Evolutionary conservation across 2,888 invertebrate genomes (phyloP), one percentile per base, ranked within the genome.

Genomic region (Ischnura elegans): DNA sequence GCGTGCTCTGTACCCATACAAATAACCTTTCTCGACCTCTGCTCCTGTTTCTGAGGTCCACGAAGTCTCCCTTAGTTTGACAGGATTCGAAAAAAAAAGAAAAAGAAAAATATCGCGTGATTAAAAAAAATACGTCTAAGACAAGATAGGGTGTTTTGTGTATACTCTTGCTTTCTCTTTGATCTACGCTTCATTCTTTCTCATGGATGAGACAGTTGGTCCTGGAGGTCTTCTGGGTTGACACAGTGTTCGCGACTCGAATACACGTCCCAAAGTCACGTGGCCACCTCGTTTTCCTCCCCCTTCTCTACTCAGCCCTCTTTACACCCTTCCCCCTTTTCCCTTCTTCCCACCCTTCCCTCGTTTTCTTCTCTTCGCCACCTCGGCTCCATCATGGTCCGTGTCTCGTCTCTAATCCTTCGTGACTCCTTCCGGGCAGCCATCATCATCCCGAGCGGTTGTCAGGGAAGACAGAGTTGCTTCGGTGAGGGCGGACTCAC

Each of bases 181-280:
- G 90, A 90, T 90, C 90, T 61, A 61, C 90, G 42, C 42, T 61
- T n/a, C 16, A 61, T 66, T 61, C 61, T 90, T n/a, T 43, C 90
- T 90, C 90, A n/a, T 90, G 90, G 90, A 90, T 36, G 90, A 90
- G 90, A 90, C 90, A 90, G 90, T 90, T 90, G 90, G 61, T 90
- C 36, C 42, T 43, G 90, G 61, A 25, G 36, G n/a, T n/a, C n/a
- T n/a, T 43, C 61, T 45, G 90, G 51, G 4, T 51, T 90, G 61
- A 25, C 61, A 21, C 61, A 21, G 61, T 61, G 76, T 76, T n/a
- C 36, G 76, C 16, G n/a, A 66, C 66, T 46, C n/a, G 86, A 46
- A 13, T 13, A 36, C 36, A 61, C 61, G 90, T 36, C 19, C 19
- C 42, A 19, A 47, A 25, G 61, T 51, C 51, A 90, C 36, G 43